Evolutionary conservation across 1,140 invertebrate species (phyloP).

Genomic region (Coenobita brevimanus): DNA sequence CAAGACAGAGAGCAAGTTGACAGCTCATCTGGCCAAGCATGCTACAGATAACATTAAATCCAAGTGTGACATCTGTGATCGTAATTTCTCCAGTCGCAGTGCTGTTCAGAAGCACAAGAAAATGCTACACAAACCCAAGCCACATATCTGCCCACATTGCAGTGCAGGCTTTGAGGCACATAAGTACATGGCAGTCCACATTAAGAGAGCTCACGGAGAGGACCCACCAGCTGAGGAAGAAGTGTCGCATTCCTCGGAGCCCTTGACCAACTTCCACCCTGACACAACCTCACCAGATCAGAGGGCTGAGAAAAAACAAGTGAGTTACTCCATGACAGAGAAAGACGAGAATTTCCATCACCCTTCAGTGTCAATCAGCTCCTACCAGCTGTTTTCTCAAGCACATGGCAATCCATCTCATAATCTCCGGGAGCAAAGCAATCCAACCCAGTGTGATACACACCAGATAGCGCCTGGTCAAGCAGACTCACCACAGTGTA

Average conservation of each 20-base stretch:
- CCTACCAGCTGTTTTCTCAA: not conserved
- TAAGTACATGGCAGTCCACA: constrained; percentile 45
- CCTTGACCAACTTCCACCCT: not conserved
- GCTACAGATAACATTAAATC: constrained; percentile 33
- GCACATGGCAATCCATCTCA: no score
- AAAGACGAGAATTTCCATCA: not conserved
- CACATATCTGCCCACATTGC: constrained; percentile 46
- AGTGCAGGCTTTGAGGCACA: constrained; percentile 45
- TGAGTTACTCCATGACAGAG: not conserved
- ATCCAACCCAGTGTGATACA: no score
- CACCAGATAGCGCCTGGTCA: no score
- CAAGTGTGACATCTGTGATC: constrained; percentile 54
- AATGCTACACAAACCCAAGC: constrained; percentile 49
- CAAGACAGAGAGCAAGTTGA: constrained; percentile 46
- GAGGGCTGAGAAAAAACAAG: constrained; percentile 14
- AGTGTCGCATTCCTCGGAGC: not conserved
- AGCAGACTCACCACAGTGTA: no score
- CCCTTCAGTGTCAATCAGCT: not conserved
- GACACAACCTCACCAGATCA: not conserved
- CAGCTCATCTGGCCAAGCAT: constrained; percentile 33
- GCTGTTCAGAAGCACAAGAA: constrained; percentile 50
- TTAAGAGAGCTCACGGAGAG: constrained; percentile 29
- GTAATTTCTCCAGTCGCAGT: constrained; percentile 59
- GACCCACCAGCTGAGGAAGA: not conserved
- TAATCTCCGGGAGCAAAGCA: no score